These are phyloP conservation scores for Cotesia glomerata DNA, from an alignment of 1,140 invertebrate species.

Conservation along the genomic window DNA sequence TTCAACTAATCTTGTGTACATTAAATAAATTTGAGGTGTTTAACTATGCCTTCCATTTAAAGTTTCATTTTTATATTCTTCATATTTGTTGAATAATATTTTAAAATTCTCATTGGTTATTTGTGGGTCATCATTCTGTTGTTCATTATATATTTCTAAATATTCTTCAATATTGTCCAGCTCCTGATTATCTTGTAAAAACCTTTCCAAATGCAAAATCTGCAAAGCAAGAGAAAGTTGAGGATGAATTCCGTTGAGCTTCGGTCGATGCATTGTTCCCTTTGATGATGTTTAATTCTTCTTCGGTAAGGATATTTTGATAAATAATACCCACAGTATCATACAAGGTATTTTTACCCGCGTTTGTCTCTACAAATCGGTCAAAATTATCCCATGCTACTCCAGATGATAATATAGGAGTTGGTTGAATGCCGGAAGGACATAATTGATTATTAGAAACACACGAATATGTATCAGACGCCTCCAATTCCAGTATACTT, in stretches of 20 bases:
- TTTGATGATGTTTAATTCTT: constrained; percentile 29
- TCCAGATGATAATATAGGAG: constrained; percentile 35
- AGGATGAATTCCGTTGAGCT: constrained; percentile 35
- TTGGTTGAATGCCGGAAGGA: constrained; percentile 35
- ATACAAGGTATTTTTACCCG: constrained; percentile 44
- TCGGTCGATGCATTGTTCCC: constrained; percentile 23
- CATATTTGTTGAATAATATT: background rate
- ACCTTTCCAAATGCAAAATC: constrained; percentile 7
- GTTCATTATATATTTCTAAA: too few relatives aligned
- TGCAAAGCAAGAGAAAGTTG: constrained; percentile 16
- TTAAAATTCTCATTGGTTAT: too few relatives aligned
- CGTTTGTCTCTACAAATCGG: constrained; percentile 43
- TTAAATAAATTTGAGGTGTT: too few relatives aligned
- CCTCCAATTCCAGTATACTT: constrained; percentile 40
- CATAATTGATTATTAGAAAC: constrained; percentile 30
- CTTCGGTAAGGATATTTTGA: constrained; percentile 37
- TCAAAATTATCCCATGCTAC: constrained; percentile 51
- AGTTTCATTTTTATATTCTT: constrained; percentile 11
- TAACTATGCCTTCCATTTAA: too few relatives aligned
- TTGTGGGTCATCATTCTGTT: too few relatives aligned
- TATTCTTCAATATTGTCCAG: too few relatives aligned
- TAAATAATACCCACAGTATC: too few relatives aligned
- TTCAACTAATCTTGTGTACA: too few relatives aligned
- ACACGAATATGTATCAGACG: constrained; percentile 34
- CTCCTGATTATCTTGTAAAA: background rate